Base-by-base conservation (phyloP, 2,797 vertebrate genomes). In the Buphagus erythrorhynchus region DNA sequence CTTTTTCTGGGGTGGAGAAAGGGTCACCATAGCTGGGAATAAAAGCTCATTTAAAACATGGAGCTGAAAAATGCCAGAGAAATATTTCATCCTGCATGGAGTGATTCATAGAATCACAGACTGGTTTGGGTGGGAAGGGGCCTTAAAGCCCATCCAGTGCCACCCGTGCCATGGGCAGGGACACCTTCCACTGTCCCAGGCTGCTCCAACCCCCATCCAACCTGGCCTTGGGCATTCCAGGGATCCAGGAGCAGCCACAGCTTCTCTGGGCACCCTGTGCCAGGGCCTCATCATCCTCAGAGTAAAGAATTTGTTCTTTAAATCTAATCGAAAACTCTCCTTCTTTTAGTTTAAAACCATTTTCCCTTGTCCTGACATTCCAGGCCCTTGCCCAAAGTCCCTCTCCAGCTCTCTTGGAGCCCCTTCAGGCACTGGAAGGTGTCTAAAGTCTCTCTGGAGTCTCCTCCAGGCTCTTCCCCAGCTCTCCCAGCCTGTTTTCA, bases 151-250 rank as follows among this genome's bases (percentile, higher is more conserved):
- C 19, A 10, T 0, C 5, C 35, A 29, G 26, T 29, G 0, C 35
- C 42, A 52, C 1, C 9, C 28, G 6, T 28, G 10, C 17, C 68
- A 42, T 13, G 25, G 13, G 15, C 19, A 81, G 55, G 16, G 63
- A 55, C 55, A 75, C 7, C 5, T 75, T 0, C 24, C 55, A 75
- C 48, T 11, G 0, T 4, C 16, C 31, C 55, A 75, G 36, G 11
- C 0, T 55, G 22, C 19, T 75, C 48, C 8, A 21, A 79, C 6
- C 20, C 28, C 15, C 0, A 0, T 58, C 67, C 69, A 48, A 0
- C 31, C 71, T 29, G 35, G 16, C 22, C 22, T 43, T 20, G 55
- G 9, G 6, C 48, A 49, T 36, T 15, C 8, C 55, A 75, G 42
- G 24, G 48, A 62, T 69, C 31, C 69, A 65, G 42, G 28, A 5